Percentiles rank a stretch among this genome's conserved stretches.
Evolutionary conservation across 1,140 invertebrate species (phyloP).

Genomic region (Penaeus japonicus): DNA sequence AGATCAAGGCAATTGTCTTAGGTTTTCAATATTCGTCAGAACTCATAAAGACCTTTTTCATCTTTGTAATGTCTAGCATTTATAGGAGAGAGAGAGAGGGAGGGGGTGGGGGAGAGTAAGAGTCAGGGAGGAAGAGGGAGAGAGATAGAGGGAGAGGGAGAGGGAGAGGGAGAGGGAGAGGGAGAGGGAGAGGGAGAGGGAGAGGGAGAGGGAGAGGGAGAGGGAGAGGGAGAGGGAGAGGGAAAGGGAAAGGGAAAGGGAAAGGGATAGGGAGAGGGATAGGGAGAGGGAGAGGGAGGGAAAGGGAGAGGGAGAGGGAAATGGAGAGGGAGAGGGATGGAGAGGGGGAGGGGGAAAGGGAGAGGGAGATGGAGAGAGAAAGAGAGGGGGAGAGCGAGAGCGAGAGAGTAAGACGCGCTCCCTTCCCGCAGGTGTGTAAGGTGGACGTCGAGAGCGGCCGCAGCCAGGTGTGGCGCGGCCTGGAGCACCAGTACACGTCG

Average conservation of each 20-base stretch:
- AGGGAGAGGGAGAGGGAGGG: background rate
- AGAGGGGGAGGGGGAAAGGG: background rate
- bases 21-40: no score
- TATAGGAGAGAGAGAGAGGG: background rate
- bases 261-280: background rate
- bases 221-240: background rate
- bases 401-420: background rate
- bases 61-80: no score
- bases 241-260: background rate
- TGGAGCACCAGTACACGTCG: slow-evolving; percentile 24
- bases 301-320: background rate
- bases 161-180: background rate
- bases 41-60: no score
- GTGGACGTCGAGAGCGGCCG: slow-evolving; percentile 39
- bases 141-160: background rate
- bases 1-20: no score
- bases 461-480: slow-evolving; percentile 29
- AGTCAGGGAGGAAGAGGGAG: background rate
- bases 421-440: slow-evolving; percentile 28
- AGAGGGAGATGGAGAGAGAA: no score
- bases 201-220: background rate
- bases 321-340: background rate
- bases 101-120: background rate
- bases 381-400: no score
- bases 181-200: background rate